Evolutionary conservation across 2,888 invertebrate genomes (phyloP).

Genomic region (Lobophora halterata): DNA sequence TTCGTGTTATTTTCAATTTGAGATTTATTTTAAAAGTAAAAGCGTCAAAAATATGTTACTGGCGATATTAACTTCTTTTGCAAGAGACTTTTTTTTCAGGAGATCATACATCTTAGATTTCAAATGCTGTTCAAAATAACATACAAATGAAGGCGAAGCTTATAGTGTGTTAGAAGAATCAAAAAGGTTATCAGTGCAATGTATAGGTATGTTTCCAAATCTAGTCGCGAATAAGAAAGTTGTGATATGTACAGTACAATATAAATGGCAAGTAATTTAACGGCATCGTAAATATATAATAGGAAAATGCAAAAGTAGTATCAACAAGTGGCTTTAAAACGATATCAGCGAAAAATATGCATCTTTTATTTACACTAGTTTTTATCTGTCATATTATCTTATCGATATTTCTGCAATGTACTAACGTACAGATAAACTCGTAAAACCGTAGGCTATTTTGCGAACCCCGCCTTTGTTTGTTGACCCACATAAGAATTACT

Average conservation of each 20-base stretch:
- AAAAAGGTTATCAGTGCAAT: too few relatives aligned
- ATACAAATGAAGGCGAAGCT: too few relatives aligned
- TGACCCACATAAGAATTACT: constrained; percentile 62
- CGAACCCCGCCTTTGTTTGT: constrained; percentile 73
- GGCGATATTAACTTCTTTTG: too few relatives aligned
- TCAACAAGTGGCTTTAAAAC: constrained; percentile 41
- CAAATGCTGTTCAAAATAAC: too few relatives aligned
- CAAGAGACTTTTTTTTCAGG: too few relatives aligned
- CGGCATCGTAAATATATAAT: constrained; percentile 16
- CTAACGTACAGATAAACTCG: constrained; percentile 58
- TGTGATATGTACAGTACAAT: constrained; percentile 1
- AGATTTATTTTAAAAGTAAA: too few relatives aligned
- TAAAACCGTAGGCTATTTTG: constrained; percentile 62
- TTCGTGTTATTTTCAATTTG: too few relatives aligned
- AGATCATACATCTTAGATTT: too few relatives aligned
- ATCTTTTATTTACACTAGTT: constrained; percentile 70
- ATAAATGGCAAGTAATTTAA: constrained; percentile 11
- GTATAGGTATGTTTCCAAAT: neutral
- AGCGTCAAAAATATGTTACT: too few relatives aligned
- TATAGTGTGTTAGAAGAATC: too few relatives aligned
- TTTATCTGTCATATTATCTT: constrained; percentile 69
- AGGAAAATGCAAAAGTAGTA: constrained; percentile 46
- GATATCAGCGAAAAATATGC: constrained; percentile 67
- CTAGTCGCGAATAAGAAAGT: constrained; percentile 3
- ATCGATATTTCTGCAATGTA: constrained; percentile 73